A percentile compares a stretch with the other conserved stretches of the same genome.
These are phyloP conservation scores for Lobophora halterata DNA, from an alignment of 2,888 invertebrate species.

Conservation along the genomic window DNA sequence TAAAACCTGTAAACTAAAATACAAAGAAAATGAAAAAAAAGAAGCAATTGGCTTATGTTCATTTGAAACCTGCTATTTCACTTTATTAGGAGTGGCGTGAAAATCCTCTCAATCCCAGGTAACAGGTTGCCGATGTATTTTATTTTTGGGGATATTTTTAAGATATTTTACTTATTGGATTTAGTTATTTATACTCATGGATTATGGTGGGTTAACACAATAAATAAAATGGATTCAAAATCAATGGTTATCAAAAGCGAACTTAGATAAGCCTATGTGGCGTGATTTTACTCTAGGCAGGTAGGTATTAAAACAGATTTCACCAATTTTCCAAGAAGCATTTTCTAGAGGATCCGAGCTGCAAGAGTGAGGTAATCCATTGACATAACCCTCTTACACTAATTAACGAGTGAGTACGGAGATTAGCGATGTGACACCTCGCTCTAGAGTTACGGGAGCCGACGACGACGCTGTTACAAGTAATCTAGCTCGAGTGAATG, in stretches of 20 bases:
- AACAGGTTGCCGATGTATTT: conserved; percentile 15
- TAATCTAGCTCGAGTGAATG: conserved; percentile 49
- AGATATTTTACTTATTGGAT: too few relatives aligned
- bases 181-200: too few relatives aligned
- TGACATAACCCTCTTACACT: conserved; percentile 65
- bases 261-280: too few relatives aligned
- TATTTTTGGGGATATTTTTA: too few relatives aligned
- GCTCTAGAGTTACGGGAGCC: conserved; percentile 57
- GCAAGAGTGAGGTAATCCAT: conserved; percentile 41
- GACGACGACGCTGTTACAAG: conserved; percentile 47
- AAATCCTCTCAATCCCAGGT: conserved; percentile 14
- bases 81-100: conserved; percentile 16
- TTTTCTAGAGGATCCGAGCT: conserved; percentile 24
- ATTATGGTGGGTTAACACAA: too few relatives aligned
- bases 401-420: conserved; percentile 63
- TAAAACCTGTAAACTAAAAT: too few relatives aligned
- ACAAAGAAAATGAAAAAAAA: too few relatives aligned
- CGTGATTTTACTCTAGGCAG: too few relatives aligned
- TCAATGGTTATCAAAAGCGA: too few relatives aligned
- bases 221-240: too few relatives aligned
- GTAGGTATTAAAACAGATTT: conserved; percentile 12
- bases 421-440: conserved; percentile 60
- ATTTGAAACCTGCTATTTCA: too few relatives aligned
- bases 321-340: not conserved
- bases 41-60: too few relatives aligned